Evolutionary conservation across 2,888 invertebrate species (phyloP), one percentile per base, ranked within the genome.

Genomic region (Reticulitermes lucifugus): DNA sequence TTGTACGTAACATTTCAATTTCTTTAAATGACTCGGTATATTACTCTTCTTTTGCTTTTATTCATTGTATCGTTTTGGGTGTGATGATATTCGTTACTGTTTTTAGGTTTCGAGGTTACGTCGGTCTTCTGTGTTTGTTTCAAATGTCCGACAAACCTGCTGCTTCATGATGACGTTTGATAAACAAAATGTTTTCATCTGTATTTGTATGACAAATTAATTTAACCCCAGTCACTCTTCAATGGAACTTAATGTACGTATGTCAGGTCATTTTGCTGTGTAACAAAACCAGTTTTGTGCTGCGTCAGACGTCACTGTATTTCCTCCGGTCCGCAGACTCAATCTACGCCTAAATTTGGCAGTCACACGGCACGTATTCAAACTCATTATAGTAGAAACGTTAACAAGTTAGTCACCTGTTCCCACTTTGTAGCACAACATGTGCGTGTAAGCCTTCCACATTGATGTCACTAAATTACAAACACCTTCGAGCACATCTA

Each of bases 91-190:
- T 25, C 12, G n/a, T 60, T 65, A 65, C n/a, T 7, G 7, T 65
- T 65, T 65, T 65, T n/a, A 65, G 65, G 65, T 65, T 65, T 65
- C 5, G 65, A 65, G 65, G 65, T 14, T 65, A 65, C 25, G 65
- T 65, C n/a, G n/a, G 65, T 65, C 65, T 65, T 65, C n/a, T 65
- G n/a, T 65, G n/a, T 46, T 46, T 18, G 55, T 55, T 55, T 55
- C 55, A 55, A 55, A 55, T 18, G 14, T 55, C 46, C 18, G 55
- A 65, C 25, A 65, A 55, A 65, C 7, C 6, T 25, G 65, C 25
- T 3, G 1, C 4, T 6, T 65, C 65, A 60, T 60, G 21, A 25
- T 65, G 65, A 65, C 65, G 25, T 25, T 65, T 65, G n/a, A 4
- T 10, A 25, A 22, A 65, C n/a, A 65, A 25, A 35, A 25, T 25